Evolutionary conservation across 2,888 invertebrate species (phyloP).

Genomic region (Scaeva pyrastri): DNA sequence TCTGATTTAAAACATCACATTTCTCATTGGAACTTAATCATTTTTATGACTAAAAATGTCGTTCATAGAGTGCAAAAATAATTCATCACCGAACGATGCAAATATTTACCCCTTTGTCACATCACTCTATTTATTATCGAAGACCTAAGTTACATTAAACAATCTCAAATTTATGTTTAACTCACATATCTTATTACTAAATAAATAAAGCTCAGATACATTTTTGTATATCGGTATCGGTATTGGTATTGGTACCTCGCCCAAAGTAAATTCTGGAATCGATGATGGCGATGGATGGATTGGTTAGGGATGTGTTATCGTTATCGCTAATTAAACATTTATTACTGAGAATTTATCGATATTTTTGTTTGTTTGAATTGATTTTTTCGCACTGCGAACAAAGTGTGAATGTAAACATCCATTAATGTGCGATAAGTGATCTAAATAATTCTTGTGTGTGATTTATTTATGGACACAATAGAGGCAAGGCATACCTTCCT

Average conservation of each 20-base stretch:
- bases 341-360: background rate
- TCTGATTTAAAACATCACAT: slow-evolving; percentile 34
- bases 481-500: slow-evolving; percentile 32
- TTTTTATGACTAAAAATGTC: background rate
- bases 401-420: slow-evolving; percentile 19
- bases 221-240: background rate
- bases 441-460: slow-evolving; percentile 3
- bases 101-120: slow-evolving; percentile 18
- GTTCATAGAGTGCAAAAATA: slow-evolving; percentile 3
- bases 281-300: background rate
- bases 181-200: slow-evolving; percentile 21
- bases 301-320: background rate
- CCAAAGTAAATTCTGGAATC: background rate
- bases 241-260: background rate
- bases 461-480: slow-evolving; percentile 18
- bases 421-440: slow-evolving; percentile 37
- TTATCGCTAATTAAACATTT: background rate
- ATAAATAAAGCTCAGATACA: slow-evolving; percentile 11
- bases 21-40: slow-evolving; percentile 26
- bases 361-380: background rate
- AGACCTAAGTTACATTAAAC: too few species aligned
- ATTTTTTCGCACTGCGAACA: slow-evolving; percentile 13
- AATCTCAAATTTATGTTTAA: background rate
- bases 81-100: background rate
- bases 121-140: background rate